These are phyloP conservation scores for Cepaea hortensis DNA, from an alignment of 2,888 invertebrate species.

Conservation along the genomic window DNA sequence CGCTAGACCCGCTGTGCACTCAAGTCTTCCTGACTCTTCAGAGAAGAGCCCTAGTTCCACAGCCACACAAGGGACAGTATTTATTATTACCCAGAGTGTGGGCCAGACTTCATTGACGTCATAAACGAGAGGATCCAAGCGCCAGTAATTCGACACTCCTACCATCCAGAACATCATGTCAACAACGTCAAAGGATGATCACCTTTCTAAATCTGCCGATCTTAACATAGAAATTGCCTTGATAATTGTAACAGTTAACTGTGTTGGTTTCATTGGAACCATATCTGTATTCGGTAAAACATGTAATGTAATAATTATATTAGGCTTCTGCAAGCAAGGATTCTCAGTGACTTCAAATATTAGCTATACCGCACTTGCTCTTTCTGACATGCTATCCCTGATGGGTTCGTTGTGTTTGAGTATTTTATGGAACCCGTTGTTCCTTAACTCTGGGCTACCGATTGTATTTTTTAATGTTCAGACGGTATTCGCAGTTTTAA, in stretches of 20 bases:
- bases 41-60: too few relatives aligned
- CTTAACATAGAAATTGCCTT: too few relatives aligned
- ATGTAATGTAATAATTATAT: slow-evolving; percentile 31
- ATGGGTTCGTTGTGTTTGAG: slow-evolving; percentile 6
- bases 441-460: not conserved
- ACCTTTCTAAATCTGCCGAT: too few relatives aligned
- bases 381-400: slow-evolving; percentile 9
- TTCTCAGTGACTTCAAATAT: slow-evolving; percentile 35
- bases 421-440: not conserved
- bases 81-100: too few relatives aligned
- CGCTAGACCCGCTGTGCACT: too few relatives aligned
- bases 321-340: slow-evolving; percentile 25
- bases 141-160: too few relatives aligned
- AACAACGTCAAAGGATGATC: too few relatives aligned
- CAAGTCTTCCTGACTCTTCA: too few relatives aligned
- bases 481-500: not conserved
- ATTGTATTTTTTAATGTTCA: not conserved
- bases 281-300: slow-evolving; percentile 21
- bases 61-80: too few relatives aligned
- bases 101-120: too few relatives aligned
- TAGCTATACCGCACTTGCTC: not conserved
- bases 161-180: too few relatives aligned
- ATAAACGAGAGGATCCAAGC: too few relatives aligned
- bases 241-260: not conserved
- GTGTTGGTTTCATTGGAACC: not conserved